phyloP scores from a whole-genome alignment of 2,113 vertebrate genomes.

The human (Homo sapiens) region DNA sequence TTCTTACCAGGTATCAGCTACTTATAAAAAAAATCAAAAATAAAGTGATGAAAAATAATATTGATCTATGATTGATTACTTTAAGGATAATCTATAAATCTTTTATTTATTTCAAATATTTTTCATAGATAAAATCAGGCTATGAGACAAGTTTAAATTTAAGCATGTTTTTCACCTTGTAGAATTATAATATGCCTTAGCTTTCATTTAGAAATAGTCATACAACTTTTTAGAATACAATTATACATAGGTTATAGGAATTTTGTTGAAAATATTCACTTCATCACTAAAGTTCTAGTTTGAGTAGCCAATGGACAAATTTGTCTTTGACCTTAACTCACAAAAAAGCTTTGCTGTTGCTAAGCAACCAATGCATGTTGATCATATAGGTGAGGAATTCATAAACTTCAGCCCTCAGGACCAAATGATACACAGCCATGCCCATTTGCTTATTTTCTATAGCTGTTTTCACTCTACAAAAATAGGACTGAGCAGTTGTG shows the following conservation, averaged over 20 bases:
- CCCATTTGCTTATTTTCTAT: neutral
- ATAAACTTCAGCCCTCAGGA: neutral
- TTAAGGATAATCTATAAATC: neutral
- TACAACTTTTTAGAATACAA: neutral
- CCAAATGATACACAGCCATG: neutral
- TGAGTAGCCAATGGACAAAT: neutral
- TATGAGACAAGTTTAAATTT: neutral
- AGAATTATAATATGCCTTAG: neutral
- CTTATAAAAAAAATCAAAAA: neutral
- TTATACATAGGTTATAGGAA: neutral
- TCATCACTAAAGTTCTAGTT: neutral
- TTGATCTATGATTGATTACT: neutral
- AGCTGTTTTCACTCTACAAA: neutral
- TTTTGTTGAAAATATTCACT: neutral
- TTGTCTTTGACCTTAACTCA: neutral
- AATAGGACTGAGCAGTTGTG: accelerated
- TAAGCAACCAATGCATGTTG: neutral
- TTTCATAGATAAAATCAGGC: neutral
- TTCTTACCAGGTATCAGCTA: neutral
- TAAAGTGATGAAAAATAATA: neutral
- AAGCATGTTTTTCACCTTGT: neutral
- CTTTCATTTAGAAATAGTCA: neutral
- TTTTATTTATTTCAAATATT: neutral
- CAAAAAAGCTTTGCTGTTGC: neutral
- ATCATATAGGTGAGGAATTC: neutral